Conservation (phyloP, 2,113 vertebrate species). For the Tetrao urogallus region DNA sequence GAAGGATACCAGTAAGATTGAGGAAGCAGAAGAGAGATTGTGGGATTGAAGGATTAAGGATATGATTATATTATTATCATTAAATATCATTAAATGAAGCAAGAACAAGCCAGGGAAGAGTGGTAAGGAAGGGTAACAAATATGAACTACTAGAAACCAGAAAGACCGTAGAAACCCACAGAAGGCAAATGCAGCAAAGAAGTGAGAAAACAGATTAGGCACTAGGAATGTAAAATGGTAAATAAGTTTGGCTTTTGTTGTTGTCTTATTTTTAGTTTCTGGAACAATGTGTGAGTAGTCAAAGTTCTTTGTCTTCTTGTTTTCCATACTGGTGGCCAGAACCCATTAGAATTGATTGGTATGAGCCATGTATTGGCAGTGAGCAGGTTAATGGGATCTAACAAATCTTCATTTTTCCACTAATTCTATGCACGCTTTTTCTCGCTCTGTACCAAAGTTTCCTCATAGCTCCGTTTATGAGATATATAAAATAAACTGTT, state of each 20-base stretch:
- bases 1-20: background rate
- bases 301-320: background rate
- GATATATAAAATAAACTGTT: background rate
- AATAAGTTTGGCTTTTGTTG: background rate
- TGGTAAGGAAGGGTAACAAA: background rate
- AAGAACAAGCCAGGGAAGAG: background rate
- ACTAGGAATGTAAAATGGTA: background rate
- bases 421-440: background rate
- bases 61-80: too few relatives aligned
- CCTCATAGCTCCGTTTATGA: background rate
- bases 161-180: background rate
- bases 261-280: background rate
- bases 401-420: slow-evolving; percentile 27
- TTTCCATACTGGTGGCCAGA: slow-evolving; percentile 29
- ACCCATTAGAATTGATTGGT: background rate
- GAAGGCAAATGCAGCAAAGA: background rate
- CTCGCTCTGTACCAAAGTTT: background rate
- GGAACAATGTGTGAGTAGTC: background rate
- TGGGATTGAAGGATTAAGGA: background rate
- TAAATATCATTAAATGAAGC: background rate
- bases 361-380: background rate
- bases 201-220: background rate
- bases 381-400: slow-evolving; percentile 35
- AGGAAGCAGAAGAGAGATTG: background rate
- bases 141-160: background rate